A percentile compares a stretch with the other conserved stretches of the same genome.
phyloP scores from a whole-genome alignment of 2,888 invertebrate species.

The Thelaira solivaga region DNA sequence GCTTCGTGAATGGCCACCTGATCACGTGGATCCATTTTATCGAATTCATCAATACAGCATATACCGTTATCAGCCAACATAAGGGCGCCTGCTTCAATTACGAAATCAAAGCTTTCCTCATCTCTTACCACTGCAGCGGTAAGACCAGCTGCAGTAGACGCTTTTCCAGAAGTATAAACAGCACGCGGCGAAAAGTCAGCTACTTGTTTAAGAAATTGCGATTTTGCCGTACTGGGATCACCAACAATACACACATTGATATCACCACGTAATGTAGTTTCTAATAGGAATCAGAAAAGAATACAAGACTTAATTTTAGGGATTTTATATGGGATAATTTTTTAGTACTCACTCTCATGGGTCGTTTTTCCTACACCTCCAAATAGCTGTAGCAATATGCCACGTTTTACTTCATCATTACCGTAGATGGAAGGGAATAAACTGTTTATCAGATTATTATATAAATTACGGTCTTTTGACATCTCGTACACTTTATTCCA shows the following conservation, averaged over 20 bases:
- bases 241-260: constrained; percentile 99
- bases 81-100: constrained; percentile 99
- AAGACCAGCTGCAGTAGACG: constrained; percentile 97
- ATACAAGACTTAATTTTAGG: not conserved
- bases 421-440: constrained; percentile 98
- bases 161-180: constrained; percentile 99
- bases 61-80: constrained; percentile 99
- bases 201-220: constrained; percentile 96
- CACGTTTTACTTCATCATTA: constrained; percentile 96
- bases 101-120: constrained; percentile 98
- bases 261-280: constrained; percentile 95
- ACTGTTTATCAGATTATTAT: constrained; percentile 91
- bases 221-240: constrained; percentile 99
- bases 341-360: constrained; percentile 82
- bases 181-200: constrained; percentile 96
- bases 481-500: constrained; percentile 97
- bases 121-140: constrained; percentile 98
- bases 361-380: constrained; percentile 98
- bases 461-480: constrained; percentile 95
- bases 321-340: no score
- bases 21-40: constrained; percentile 98
- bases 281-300: constrained; percentile 71
- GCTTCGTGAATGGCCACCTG: constrained; percentile 99
- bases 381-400: constrained; percentile 95
- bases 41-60: constrained; percentile 99